Conservation (phyloP, 2,113 vertebrate genomes). For the Myanophis thanlyinensis region DNA sequence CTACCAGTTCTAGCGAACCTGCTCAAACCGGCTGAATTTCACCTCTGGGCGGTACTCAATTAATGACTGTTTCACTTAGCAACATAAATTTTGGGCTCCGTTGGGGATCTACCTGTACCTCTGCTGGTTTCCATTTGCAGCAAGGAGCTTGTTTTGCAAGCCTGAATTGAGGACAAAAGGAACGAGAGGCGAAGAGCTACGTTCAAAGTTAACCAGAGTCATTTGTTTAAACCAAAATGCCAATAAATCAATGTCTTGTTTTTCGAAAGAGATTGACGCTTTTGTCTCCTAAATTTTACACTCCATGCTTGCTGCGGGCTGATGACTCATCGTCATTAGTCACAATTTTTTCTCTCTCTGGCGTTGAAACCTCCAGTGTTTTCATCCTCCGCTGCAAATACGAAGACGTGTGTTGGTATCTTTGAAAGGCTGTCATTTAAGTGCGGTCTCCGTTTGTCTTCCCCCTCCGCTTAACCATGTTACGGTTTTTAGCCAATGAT, state of each 20-base stretch:
- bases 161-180: not conserved
- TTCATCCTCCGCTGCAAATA: not conserved
- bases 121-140: not conserved
- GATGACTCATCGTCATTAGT: not conserved
- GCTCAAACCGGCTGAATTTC: too few relatives aligned
- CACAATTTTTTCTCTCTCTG: not conserved
- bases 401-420: not conserved
- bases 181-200: not conserved
- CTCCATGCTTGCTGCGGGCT: not conserved
- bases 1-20: too few relatives aligned
- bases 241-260: not conserved
- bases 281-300: not conserved
- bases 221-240: not conserved
- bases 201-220: not conserved
- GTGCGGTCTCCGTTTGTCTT: not conserved
- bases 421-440: not conserved
- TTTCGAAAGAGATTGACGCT: not conserved
- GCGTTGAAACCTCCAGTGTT: not conserved
- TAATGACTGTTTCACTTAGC: not conserved
- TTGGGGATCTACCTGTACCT: not conserved
- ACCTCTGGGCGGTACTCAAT: not conserved
- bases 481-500: not conserved
- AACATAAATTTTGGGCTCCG: not conserved
- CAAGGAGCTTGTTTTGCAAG: not conserved
- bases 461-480: not conserved